phyloP scores from a whole-genome alignment of 2,797 vertebrate genomes.

The Sandelia bainsii region DNA sequence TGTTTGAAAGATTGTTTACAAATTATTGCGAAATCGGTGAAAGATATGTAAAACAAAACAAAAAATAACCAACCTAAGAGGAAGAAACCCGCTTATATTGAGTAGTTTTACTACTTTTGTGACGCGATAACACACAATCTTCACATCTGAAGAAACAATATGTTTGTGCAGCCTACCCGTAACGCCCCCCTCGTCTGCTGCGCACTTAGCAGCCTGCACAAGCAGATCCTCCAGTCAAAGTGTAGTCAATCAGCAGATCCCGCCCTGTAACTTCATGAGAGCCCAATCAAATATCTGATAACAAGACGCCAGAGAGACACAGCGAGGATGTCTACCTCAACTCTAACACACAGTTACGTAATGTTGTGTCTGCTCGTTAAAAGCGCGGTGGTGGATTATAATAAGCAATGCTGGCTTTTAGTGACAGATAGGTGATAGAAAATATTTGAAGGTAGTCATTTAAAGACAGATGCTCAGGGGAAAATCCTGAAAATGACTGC shows the following conservation, averaged over 20 bases:
- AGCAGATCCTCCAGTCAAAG: constrained; percentile 32
- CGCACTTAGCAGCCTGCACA: constrained; percentile 3
- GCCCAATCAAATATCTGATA: constrained; percentile 38
- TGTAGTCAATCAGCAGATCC: constrained; percentile 21
- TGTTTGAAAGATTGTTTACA: too few relatives aligned
- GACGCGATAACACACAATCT: background rate
- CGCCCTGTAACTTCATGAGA: constrained; percentile 29
- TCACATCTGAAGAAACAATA: background rate
- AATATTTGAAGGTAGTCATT: background rate
- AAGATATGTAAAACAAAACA: background rate
- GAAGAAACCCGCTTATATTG: rapidly evolving
- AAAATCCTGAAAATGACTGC: background rate
- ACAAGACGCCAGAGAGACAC: background rate
- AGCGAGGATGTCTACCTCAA: background rate
- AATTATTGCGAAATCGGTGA: background rate
- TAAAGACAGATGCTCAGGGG: background rate
- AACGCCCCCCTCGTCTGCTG: constrained; percentile 30
- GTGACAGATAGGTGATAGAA: background rate
- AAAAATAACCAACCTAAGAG: too few relatives aligned
- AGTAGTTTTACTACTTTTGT: background rate
- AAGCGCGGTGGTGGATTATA: background rate
- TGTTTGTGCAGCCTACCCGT: constrained; percentile 47
- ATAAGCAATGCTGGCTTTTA: background rate
- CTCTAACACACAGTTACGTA: constrained; percentile 25
- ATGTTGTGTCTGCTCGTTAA: constrained; percentile 19